Evolutionary conservation across 1,140 invertebrate species (phyloP).

Genomic region (Drosophila melanogaster): Release_6_plus_ISO1_MT NT_033777.3:31805001-31805500

Average conservation of each 20-base stretch:
- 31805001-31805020: too few species aligned
- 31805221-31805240: background rate
- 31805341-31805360: constrained; percentile 74
- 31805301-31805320: constrained; percentile 68
- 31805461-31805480: background rate
- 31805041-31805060: background rate
- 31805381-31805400: constrained; percentile 38
- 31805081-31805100: constrained; percentile 17
- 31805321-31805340: constrained; percentile 74
- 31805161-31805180: constrained; percentile 1
- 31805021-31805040: background rate
- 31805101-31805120: constrained; percentile 19
- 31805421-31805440: background rate
- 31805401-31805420: background rate
- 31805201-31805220: background rate
- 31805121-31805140: constrained; percentile 3
- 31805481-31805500: background rate
- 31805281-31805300: constrained; percentile 56
- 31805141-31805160: background rate
- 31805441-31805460: background rate
- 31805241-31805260: constrained; percentile 12
- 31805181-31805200: constrained; percentile 1
- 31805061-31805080: constrained; percentile 11
- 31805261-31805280: constrained; percentile 17
- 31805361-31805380: constrained; percentile 72